Evolutionary conservation across 1,140 invertebrate genomes (phyloP), one percentile per base, ranked within the genome.

Genomic region (Chionoecetes opilio): DNA sequence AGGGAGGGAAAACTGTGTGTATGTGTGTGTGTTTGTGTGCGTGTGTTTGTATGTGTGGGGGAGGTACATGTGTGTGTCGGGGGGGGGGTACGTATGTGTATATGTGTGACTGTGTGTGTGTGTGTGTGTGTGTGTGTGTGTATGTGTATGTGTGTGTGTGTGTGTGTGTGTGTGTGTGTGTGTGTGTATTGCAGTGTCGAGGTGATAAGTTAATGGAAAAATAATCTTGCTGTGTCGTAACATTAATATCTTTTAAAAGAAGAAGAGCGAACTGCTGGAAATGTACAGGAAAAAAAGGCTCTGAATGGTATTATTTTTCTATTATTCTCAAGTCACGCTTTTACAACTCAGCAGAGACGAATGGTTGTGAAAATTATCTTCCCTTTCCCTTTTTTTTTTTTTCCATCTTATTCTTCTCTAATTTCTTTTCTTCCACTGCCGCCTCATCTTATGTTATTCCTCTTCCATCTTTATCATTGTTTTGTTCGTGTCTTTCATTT

Each of bases 161-260:
- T 75, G n/a, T 75, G 63, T 75, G 63, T 75, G n/a, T 75, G 63
- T 75, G 63, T 26, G 63, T 75, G 63, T 75, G 21, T 75, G 63
- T 26, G 21, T 75, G 63, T 75, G 6, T 26, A 2, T n/a, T 75
- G 26, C 63, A 75, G 63, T n/a, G 6, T 5, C 6, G 21, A 3
- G 63, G n/a, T 75, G 26, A 75, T 75, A n/a, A 75, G 1, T n/a
- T 75, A 75, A 75, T n/a, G 21, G 63, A 75, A 75, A 75, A 75
- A 75, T 75, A 75, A 75, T 75, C 63, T n/a, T n/a, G 6, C 63
- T 75, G 11, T 75, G 11, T 26, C 63, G 17, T 14, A 63, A 63
- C 21, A 2, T 14, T 41, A 11, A n/a, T 75, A 26, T 75, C 26
- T n/a, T 75, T n/a, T 75, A n/a, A n/a, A n/a, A 75, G 63, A 8